Evolutionary conservation across 2,797 vertebrate genomes (phyloP).

Genomic region (Rhinogobio ventralis): DNA sequence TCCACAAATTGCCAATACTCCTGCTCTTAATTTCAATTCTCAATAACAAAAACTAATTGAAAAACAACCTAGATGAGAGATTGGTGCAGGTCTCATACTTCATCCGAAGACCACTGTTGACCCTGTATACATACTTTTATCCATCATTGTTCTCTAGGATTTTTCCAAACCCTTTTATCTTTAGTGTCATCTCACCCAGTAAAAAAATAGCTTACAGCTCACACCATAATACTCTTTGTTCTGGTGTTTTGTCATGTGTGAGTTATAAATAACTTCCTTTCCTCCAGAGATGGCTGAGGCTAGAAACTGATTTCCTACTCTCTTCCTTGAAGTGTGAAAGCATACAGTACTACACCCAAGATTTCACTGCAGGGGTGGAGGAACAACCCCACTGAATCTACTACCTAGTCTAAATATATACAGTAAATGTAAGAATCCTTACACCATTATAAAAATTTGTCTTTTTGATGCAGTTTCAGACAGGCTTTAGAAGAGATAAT

Average conservation of each 20-base stretch:
- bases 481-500: neutral
- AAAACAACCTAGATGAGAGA: neutral
- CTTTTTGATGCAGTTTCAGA: neutral
- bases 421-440: neutral
- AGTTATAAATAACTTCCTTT: constrained; percentile 53
- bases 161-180: constrained; percentile 13
- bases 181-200: neutral
- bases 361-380: neutral
- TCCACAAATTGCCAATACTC: neutral
- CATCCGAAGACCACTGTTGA: neutral
- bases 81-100: neutral
- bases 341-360: neutral
- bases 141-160: neutral
- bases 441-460: neutral
- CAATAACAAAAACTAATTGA: neutral
- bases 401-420: neutral
- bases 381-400: neutral
- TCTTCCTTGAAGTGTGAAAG: constrained; percentile 25
- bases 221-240: constrained; percentile 41
- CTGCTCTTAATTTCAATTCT: constrained; percentile 6
- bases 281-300: constrained; percentile 22
- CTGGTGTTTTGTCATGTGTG: constrained; percentile 18
- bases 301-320: constrained; percentile 17
- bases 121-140: neutral
- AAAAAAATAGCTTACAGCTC: constrained; percentile 31